Evolutionary conservation across 2,113 vertebrate species (phyloP), one percentile per base, ranked within the genome.

Genomic region (Phyllopteryx taeniolatus): DNA sequence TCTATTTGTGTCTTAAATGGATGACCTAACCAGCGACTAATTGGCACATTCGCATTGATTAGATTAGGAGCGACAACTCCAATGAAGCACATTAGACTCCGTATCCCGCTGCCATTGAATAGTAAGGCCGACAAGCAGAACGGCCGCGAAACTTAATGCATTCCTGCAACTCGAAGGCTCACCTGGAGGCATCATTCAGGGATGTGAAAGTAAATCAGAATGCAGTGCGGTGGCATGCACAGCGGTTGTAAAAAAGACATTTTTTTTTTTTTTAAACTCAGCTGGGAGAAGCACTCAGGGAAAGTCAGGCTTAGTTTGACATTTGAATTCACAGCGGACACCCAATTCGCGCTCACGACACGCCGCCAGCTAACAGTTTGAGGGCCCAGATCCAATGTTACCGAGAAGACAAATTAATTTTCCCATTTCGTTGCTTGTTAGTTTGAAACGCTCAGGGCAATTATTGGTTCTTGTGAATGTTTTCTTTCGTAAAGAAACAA

Each of bases 371-470:
- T 27, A 27, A 27, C 57, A n/a, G 84, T 74, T 87, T 84, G 80
- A 79, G 71, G 73, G 69, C 53, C 78, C 56, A 77, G 85, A 92
- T 90, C 88, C 9, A 87, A 91, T 90, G 81, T 71, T 70, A 79
- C 82, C 88, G 86, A 76, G 72, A 84, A 83, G 82, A 86, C 83
- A 85, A 88, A 90, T 90, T 86, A 47, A 84, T 89, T 88, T 89
- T 85, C 83, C 84, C 76, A 75, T 84, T 83, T 86, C 76, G 75
- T 64, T 78, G 72, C 79, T 77, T 74, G 85, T 90, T 85, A 87
- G 78, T 75, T 79, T 84, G 67, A 89, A 91, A 90, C 61, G 67
- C 71, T 84, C 74, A 70, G 51, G 12, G 74, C 74, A 89, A 86
- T 89, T 83, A 85, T 78, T 27, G 31, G 72, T 67, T 72, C 63